phyloP scores from a whole-genome alignment of 1,140 invertebrate genomes.

The Leptopilina boulardi region DNA sequence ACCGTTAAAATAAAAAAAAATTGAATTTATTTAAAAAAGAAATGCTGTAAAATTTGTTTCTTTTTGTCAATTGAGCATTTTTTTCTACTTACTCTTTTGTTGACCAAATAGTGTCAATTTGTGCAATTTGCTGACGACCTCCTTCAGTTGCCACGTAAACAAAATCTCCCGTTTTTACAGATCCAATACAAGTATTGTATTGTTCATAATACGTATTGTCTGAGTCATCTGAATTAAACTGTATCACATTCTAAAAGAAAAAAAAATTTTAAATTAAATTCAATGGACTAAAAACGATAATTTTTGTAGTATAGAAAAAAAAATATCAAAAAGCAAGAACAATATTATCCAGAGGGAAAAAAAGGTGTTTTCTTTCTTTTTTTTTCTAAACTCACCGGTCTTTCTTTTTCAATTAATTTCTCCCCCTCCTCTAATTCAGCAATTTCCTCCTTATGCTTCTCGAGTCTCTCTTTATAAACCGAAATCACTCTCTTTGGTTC shows the following conservation, averaged over 20 bases:
- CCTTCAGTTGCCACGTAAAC: conserved; percentile 94
- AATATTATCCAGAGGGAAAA: too few relatives aligned
- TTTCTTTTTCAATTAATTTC: conserved; percentile 86
- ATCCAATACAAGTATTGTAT: conserved; percentile 89
- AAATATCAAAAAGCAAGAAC: neutral
- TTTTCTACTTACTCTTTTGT: conserved; percentile 83
- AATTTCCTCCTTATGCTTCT: conserved; percentile 93
- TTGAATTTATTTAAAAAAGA: too few relatives aligned
- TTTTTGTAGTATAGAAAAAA: too few relatives aligned
- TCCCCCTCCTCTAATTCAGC: conserved; percentile 90
- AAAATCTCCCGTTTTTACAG: conserved; percentile 94
- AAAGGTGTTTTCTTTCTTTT: too few relatives aligned
- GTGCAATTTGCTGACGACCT: conserved; percentile 91
- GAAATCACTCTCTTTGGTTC: conserved; percentile 93
- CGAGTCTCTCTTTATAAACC: conserved; percentile 93
- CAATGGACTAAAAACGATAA: too few relatives aligned
- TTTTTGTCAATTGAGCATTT: too few relatives aligned
- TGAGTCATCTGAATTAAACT: conserved; percentile 82
- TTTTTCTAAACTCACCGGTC: conserved; percentile 83
- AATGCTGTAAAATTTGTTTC: too few relatives aligned
- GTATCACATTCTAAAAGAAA: conserved; percentile 82
- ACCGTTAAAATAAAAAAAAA: too few relatives aligned
- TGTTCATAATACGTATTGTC: conserved; percentile 94
- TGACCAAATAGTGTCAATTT: conserved; percentile 96
- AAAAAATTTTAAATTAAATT: too few relatives aligned